These are phyloP conservation scores for Cyphomyrus discorhynchus DNA, from an alignment of 2,113 vertebrate genomes.

Conservation along the genomic window DNA sequence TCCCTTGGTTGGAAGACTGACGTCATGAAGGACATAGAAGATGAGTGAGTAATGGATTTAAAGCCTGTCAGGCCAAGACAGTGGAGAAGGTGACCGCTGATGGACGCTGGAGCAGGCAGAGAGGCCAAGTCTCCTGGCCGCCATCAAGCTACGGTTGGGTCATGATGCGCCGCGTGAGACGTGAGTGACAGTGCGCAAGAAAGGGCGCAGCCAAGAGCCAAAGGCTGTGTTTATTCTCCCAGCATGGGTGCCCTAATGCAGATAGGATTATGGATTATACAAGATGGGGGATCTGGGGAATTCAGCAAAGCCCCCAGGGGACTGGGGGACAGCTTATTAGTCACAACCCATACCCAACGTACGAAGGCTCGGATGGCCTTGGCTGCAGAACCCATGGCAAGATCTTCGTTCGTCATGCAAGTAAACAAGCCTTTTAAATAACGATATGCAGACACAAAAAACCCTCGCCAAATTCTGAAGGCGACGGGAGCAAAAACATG, in stretches of 20 bases:
- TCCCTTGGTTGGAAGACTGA: not conserved
- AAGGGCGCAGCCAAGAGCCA: not conserved
- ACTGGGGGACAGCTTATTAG: constrained; percentile 8
- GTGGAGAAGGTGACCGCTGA: not conserved
- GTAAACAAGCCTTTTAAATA: not conserved
- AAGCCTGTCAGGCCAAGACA: not conserved
- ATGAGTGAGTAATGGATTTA: not conserved
- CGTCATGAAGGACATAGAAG: not conserved
- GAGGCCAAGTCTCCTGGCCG: not conserved
- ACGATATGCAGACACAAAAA: not conserved
- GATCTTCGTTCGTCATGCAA: not conserved
- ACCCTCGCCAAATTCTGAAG: not conserved
- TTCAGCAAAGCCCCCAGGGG: constrained; percentile 8
- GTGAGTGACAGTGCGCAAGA: not conserved
- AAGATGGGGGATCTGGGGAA: constrained; percentile 3
- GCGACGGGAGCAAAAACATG: not conserved
- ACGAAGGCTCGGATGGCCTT: not conserved
- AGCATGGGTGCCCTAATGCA: constrained; percentile 2
- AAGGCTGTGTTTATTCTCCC: constrained; percentile 22
- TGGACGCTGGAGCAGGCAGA: not conserved
- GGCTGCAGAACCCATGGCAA: not conserved
- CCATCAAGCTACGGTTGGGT: not conserved
- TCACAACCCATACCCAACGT: not conserved
- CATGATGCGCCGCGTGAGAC: not conserved
- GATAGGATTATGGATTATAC: constrained; percentile 26